Evolutionary conservation across 2,797 vertebrate species (phyloP).

Genomic region (Anguilla marmorata): DNA sequence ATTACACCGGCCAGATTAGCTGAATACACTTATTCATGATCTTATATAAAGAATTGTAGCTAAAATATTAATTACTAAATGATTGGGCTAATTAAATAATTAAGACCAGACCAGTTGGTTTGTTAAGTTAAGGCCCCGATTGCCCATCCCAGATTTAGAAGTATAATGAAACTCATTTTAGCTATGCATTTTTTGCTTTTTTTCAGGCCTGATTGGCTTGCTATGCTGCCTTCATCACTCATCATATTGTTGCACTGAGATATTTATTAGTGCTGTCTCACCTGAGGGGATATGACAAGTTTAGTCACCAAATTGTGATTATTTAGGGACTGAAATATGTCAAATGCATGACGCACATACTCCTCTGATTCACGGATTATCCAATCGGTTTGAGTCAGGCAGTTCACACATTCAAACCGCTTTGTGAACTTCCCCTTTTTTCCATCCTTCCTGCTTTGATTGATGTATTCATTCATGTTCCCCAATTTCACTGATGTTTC

Average conservation of each 20-base stretch:
- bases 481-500: neutral
- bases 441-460: neutral
- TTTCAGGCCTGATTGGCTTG: neutral
- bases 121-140: neutral
- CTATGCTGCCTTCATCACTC: neutral
- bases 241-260: neutral
- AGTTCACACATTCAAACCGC: neutral
- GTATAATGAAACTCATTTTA: neutral
- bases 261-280: neutral
- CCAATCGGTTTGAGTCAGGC: neutral
- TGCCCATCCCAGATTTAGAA: neutral
- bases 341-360: neutral
- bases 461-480: neutral
- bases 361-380: neutral
- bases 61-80: neutral
- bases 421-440: neutral
- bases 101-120: neutral
- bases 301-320: neutral
- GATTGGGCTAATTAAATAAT: neutral
- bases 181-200: neutral
- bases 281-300: neutral
- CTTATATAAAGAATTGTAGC: neutral
- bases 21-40: neutral
- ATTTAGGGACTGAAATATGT: constrained; percentile 3
- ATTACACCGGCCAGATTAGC: neutral